These are phyloP conservation scores for Rallus limicola DNA, from an alignment of 2,113 vertebrate species.

Conservation along the genomic window DNA sequence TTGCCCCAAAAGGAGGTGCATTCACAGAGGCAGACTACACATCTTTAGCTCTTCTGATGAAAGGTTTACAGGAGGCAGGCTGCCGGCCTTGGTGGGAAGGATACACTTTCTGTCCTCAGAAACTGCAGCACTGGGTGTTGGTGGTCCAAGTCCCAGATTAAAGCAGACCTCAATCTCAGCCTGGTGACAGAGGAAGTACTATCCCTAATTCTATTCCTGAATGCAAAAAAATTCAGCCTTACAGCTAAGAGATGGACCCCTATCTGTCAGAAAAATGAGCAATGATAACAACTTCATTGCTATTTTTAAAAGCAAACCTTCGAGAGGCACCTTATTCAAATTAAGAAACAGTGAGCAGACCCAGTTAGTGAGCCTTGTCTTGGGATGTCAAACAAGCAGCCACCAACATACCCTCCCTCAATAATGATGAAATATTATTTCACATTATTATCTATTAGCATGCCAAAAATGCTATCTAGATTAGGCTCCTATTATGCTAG, in stretches of 20 bases:
- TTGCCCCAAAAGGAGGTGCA: neutral
- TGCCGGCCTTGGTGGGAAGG: neutral
- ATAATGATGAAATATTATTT: neutral
- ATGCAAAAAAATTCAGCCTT: neutral
- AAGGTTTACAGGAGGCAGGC: neutral
- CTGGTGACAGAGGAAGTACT: neutral
- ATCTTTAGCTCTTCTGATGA: neutral
- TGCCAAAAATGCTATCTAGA: neutral
- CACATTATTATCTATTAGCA: neutral
- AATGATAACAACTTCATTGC: neutral
- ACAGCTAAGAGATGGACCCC: neutral
- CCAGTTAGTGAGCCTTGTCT: neutral
- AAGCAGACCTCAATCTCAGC: neutral
- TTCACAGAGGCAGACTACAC: neutral
- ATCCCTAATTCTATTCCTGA: neutral
- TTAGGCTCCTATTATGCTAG: neutral
- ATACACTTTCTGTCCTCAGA: neutral
- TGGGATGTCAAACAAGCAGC: neutral
- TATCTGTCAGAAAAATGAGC: neutral
- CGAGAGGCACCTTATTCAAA: neutral
- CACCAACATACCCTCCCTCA: neutral
- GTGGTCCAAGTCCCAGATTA: neutral
- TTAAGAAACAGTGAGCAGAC: neutral
- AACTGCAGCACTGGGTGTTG: neutral
- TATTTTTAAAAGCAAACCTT: neutral